phyloP scores from a whole-genome alignment of 2,113 vertebrate species.

The Chauna torquata region DNA sequence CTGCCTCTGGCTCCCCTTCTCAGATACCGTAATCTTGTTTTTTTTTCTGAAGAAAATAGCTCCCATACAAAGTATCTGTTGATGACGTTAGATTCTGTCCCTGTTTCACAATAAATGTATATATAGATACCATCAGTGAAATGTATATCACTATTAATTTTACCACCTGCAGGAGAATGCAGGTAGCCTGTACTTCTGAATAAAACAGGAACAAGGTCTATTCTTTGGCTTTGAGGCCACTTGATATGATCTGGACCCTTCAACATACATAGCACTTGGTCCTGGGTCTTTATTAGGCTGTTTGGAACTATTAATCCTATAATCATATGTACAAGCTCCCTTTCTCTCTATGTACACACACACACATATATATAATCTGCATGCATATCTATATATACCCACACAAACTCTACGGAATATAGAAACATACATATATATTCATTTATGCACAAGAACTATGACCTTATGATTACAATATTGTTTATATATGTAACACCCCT shows the following conservation, averaged over 20 bases:
- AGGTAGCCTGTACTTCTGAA: neutral
- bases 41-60: neutral
- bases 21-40: neutral
- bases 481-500: neutral
- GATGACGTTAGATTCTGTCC: neutral
- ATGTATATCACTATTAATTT: neutral
- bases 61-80: neutral
- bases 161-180: neutral
- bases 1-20: neutral
- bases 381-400: neutral
- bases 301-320: neutral
- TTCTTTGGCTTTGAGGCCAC: neutral
- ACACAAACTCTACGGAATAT: neutral
- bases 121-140: neutral
- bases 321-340: neutral
- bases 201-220: neutral
- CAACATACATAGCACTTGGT: neutral
- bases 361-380: neutral
- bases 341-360: neutral
- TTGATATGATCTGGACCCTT: neutral
- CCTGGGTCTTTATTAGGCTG: neutral
- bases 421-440: neutral
- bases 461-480: neutral
- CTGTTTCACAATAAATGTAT: rapidly evolving
- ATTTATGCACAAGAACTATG: neutral